These are phyloP conservation scores for Bombyx mandarina DNA, from an alignment of 1,140 invertebrate genomes.

Conservation along the genomic window DNA sequence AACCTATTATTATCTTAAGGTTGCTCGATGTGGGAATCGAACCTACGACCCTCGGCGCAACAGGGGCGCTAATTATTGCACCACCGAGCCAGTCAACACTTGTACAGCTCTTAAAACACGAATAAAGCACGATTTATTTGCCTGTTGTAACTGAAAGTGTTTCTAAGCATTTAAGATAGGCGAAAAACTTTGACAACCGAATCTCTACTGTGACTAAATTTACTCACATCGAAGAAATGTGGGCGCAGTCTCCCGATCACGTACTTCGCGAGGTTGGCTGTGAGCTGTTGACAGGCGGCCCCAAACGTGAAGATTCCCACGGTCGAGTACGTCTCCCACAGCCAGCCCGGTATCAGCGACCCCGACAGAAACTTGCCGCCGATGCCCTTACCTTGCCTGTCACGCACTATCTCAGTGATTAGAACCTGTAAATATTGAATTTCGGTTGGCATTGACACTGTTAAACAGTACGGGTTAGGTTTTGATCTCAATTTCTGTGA, in stretches of 20 bases:
- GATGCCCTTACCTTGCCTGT: slow-evolving; percentile 49
- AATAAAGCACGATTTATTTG: no score
- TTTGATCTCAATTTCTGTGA: no score
- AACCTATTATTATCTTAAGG: no score
- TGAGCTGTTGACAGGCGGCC: slow-evolving; percentile 82
- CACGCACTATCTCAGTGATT: slow-evolving; percentile 70
- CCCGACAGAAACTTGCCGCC: slow-evolving; percentile 70
- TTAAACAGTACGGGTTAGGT: no score
- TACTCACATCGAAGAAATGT: slow-evolving; percentile 84
- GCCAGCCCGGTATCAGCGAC: slow-evolving; percentile 76
- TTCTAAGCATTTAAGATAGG: no score
- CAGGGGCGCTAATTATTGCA: no score
- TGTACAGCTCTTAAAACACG: no score
- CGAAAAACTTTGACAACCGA: no score
- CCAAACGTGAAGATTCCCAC: slow-evolving; percentile 88
- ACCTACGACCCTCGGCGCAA: no score
- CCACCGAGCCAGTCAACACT: no score
- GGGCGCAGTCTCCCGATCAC: slow-evolving; percentile 91
- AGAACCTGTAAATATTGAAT: slow-evolving; percentile 68
- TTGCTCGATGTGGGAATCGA: no score
- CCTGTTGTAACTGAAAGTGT: not conserved
- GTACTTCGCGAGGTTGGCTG: slow-evolving; percentile 91
- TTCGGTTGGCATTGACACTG: no score
- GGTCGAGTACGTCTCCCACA: slow-evolving; percentile 78
- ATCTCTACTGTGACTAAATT: not conserved